A percentile compares a stretch with the other conserved stretches of the same genome.
Conservation (phyloP, 2,888 invertebrate genomes). For the Tipula helvola region DNA sequence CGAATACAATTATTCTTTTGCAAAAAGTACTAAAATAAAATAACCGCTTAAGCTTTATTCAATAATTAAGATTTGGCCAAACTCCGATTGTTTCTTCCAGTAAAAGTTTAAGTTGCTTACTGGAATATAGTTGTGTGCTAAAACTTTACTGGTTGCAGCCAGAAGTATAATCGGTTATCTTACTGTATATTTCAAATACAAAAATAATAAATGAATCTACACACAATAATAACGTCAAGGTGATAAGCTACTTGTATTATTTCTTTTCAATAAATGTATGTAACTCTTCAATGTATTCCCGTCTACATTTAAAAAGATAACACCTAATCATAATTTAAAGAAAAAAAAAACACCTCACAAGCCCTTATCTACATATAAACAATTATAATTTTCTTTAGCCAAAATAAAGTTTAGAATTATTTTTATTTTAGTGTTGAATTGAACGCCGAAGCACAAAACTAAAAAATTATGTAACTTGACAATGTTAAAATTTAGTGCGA, state of each 20-base stretch:
- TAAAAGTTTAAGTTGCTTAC: too few relatives aligned
- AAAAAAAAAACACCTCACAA: neutral
- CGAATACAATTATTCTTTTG: neutral
- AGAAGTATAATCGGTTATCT: neutral
- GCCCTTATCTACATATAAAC: neutral
- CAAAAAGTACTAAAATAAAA: too few relatives aligned
- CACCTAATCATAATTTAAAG: neutral
- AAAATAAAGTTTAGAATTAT: neutral
- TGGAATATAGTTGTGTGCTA: too few relatives aligned
- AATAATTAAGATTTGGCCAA: too few relatives aligned
- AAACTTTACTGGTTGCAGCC: too few relatives aligned
- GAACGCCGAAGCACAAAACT: neutral
- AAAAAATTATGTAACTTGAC: neutral
- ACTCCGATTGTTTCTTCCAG: too few relatives aligned
- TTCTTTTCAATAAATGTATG: slow-evolving; percentile 7
- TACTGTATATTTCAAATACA: neutral
- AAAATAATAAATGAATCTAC: neutral
- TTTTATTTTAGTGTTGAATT: neutral
- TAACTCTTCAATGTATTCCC: neutral
- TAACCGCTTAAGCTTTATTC: too few relatives aligned
- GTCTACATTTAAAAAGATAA: slow-evolving; percentile 5
- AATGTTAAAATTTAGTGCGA: neutral
- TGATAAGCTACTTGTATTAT: slow-evolving; percentile 13
- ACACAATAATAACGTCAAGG: slow-evolving; percentile 9
- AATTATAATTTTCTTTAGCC: neutral